These are phyloP conservation scores for Ailurus styani DNA, from an alignment of 2,113 vertebrate genomes.

Conservation along the genomic window DNA sequence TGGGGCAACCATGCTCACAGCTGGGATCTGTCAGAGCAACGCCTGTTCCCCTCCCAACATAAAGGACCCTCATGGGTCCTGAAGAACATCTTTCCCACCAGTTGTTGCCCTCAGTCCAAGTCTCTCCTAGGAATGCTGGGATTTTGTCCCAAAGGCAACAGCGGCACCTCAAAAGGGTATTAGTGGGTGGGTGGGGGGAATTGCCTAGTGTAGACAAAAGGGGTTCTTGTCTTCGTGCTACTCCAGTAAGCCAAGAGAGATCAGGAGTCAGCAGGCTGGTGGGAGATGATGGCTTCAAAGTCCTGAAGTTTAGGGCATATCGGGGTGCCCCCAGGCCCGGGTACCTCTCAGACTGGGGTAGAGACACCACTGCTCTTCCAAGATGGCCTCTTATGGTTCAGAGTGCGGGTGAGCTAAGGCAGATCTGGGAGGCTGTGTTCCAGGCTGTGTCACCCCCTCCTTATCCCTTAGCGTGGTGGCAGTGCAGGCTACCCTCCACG, in stretches of 20 bases:
- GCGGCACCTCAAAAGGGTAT: neutral
- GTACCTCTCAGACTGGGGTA: neutral
- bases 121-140: neutral
- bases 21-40: neutral
- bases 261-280: neutral
- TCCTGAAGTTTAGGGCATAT: neutral
- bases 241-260: neutral
- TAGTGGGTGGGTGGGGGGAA: neutral
- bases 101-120: neutral
- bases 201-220: neutral
- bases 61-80: neutral
- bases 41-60: neutral
- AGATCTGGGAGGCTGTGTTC: neutral
- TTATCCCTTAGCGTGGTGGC: neutral
- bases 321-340: neutral
- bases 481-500: no score
- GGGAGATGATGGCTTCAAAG: neutral
- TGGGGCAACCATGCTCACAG: rapidly evolving
- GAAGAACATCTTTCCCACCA: neutral
- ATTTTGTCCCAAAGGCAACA: neutral
- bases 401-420: neutral
- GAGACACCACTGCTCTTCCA: neutral
- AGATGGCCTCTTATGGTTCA: neutral
- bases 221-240: neutral
- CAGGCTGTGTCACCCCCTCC: neutral